Conservation (phyloP, 2,888 invertebrate species). For the Coremacera marginata region DNA sequence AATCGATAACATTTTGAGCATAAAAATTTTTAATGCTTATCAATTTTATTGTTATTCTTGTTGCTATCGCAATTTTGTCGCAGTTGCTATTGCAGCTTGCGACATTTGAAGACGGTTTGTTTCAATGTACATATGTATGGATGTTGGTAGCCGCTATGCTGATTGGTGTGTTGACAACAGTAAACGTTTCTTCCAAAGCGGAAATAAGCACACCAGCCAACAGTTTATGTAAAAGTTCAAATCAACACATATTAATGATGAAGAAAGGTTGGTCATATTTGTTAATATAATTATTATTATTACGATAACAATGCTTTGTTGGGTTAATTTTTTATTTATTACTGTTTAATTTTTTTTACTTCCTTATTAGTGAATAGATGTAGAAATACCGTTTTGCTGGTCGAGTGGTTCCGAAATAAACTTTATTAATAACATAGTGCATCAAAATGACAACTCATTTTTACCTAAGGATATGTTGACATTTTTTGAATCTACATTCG, state of each 20-base stretch:
- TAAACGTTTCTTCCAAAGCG: constrained; percentile 8
- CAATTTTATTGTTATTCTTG: not conserved
- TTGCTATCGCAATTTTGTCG: too few species aligned
- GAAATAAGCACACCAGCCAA: constrained; percentile 4
- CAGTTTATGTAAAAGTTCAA: not conserved
- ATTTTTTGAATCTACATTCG: too few species aligned
- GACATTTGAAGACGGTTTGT: not conserved
- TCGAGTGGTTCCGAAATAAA: too few species aligned
- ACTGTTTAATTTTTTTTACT: not conserved
- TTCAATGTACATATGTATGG: too few species aligned
- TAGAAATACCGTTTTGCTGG: too few species aligned
- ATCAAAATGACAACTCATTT: too few species aligned
- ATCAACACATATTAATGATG: not conserved
- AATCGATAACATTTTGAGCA: constrained; percentile 1
- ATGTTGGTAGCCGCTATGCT: too few species aligned
- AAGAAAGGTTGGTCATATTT: constrained; percentile 3
- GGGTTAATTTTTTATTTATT: not conserved
- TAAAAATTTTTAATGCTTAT: not conserved
- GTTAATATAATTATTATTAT: not conserved
- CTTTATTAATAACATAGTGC: too few species aligned
- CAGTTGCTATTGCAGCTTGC: not conserved
- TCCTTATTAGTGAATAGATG: too few species aligned
- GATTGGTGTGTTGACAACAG: not conserved
- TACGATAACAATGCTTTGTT: not conserved
- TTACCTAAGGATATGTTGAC: too few species aligned